A percentile compares a stretch with the other conserved stretches of the same genome.
These are phyloP conservation scores for Balearica regulorum DNA, from an alignment of 2,797 vertebrate species.

Conservation along the genomic window DNA sequence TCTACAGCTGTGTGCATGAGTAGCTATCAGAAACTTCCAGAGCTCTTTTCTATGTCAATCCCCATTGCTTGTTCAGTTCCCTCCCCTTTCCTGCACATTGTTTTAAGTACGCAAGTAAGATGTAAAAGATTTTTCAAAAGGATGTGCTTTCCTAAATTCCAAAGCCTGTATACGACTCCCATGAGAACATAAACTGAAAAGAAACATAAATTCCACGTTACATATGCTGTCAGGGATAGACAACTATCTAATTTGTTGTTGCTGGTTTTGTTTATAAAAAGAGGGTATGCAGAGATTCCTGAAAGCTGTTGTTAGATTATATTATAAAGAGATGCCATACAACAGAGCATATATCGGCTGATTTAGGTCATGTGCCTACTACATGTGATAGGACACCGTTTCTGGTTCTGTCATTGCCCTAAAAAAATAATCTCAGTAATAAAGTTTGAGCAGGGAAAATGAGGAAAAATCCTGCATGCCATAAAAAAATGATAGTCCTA, in stretches of 20 bases:
- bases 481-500: neutral
- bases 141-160: neutral
- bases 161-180: neutral
- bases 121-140: neutral
- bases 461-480: neutral
- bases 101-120: neutral
- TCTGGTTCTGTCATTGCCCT: neutral
- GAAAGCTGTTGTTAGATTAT: neutral
- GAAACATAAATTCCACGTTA: neutral
- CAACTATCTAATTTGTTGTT: neutral
- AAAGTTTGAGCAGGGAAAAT: neutral
- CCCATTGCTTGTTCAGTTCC: neutral
- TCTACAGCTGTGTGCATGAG: neutral
- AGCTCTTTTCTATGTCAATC: neutral
- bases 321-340: neutral
- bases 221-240: neutral
- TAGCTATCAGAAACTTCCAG: neutral
- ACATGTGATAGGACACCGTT: neutral
- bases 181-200: neutral
- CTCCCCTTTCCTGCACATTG: neutral
- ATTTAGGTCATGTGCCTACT: neutral
- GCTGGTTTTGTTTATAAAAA: neutral
- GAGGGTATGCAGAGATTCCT: neutral
- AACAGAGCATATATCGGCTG: neutral
- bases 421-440: neutral